Evolutionary conservation across 2,113 vertebrate species (phyloP).

Genomic region (Podarcis raffonei): DNA sequence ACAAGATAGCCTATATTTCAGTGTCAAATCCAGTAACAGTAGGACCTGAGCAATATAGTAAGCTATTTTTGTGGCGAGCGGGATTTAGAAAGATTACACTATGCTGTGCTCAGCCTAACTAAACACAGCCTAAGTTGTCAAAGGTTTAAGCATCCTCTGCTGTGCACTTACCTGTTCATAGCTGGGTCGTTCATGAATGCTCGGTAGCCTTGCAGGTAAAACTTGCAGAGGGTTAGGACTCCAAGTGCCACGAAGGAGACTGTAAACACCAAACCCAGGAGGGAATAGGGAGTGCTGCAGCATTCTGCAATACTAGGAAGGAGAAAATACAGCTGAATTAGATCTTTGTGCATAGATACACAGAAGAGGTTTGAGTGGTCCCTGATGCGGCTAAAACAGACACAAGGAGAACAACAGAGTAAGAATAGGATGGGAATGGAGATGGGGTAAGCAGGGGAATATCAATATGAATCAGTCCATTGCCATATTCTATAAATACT

Average conservation of each 20-base stretch:
- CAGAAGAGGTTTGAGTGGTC: neutral
- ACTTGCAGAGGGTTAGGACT: slow-evolving; percentile 97
- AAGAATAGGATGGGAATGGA: neutral
- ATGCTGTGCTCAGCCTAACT: neutral
- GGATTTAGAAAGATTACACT: neutral
- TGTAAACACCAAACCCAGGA: slow-evolving; percentile 95
- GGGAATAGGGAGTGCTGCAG: slow-evolving; percentile 95
- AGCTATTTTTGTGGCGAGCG: neutral
- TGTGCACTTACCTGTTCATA: slow-evolving; percentile 88
- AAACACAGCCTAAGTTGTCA: neutral
- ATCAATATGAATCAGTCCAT: neutral
- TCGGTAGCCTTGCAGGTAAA: slow-evolving; percentile 96
- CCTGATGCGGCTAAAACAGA: neutral
- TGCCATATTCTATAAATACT: neutral
- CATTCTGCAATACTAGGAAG: slow-evolving; percentile 91
- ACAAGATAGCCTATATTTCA: neutral
- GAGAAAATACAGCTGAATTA: slow-evolving; percentile 18
- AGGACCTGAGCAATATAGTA: neutral
- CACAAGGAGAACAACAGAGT: neutral
- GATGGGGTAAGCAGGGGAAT: neutral
- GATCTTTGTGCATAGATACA: neutral
- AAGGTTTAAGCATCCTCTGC: neutral
- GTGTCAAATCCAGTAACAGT: neutral
- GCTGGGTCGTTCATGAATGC: slow-evolving; percentile 98
- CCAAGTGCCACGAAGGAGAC: slow-evolving; percentile 97